Base-by-base conservation (phyloP, 2,888 invertebrate species). In the Papilio protenor region DNA sequence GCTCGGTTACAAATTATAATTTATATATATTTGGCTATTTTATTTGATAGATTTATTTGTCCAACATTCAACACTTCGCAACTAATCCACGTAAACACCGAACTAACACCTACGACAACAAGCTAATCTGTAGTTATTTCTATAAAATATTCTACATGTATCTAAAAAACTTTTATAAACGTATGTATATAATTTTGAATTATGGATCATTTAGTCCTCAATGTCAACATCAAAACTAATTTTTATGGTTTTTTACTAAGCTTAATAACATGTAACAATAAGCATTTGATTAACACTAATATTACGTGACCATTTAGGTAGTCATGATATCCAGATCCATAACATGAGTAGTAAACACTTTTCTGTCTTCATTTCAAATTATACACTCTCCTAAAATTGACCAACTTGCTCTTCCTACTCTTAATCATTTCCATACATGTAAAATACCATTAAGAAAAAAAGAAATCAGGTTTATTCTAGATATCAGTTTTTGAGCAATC, bases 131-230 rank as follows among this genome's bases (percentile, higher is more conserved):
- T 81, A 79, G 77, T 85, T 89, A 89, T 85, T 82, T 81, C 86
- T 89, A 89, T 87, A 86, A 85, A 88, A 83, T 81, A 80, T 79
- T 73, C 88, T 88, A 88, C 84, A 76, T 82, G 83, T 83, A 80
- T 80, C 92, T 93, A 93, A 93, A 92, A 86, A 88, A 84, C 85
- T 85, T 87, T 91, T 92, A 94, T 88, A 93, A 94, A 94, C 92
- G 93, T 94, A 92, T 92, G 92, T 94, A 92, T 94, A 92, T 88
- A 93, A 92, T 92, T 88, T 87, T 83, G 72, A 78, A 69, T 64
- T 52, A 83, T 82, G 80, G 84, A 85, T 86, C 47, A 57, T 70
- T 69, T 75, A 55, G 64, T 75, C 74, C 81, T 84, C 84, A 85
- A 84, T 87, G 85, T 86, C 86, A 92, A 92, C 92, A 91, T 86